Conservation (phyloP, 1,140 invertebrate species). For the Camponotus floridanus region DNA sequence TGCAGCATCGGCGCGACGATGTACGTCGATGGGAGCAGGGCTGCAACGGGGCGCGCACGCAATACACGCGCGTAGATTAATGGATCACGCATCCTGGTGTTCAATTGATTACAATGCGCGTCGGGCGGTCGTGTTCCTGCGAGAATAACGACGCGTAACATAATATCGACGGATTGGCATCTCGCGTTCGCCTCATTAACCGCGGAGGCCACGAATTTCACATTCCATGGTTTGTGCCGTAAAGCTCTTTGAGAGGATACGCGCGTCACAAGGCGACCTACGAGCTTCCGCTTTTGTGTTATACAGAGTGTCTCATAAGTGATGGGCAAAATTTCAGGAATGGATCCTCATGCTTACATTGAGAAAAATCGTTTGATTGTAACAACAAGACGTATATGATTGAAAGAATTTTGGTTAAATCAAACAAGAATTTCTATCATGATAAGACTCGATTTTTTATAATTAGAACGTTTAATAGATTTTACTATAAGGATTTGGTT, state of each 20-base stretch:
- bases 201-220: slow-evolving; percentile 56
- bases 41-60: slow-evolving; percentile 12
- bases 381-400: too few relatives aligned
- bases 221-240: slow-evolving; percentile 43
- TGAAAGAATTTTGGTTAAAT: too few relatives aligned
- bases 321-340: too few relatives aligned
- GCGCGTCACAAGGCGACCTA: not conserved
- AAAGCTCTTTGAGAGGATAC: not conserved
- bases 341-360: too few relatives aligned
- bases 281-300: not conserved
- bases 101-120: slow-evolving; percentile 72
- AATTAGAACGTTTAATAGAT: too few relatives aligned
- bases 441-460: too few relatives aligned
- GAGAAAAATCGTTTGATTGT: too few relatives aligned
- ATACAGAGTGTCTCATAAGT: too few relatives aligned
- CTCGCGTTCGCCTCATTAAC: slow-evolving; percentile 73
- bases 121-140: slow-evolving; percentile 62
- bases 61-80: slow-evolving; percentile 62
- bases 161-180: slow-evolving; percentile 78
- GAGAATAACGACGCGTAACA: slow-evolving; percentile 73
- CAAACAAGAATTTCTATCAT: too few relatives aligned
- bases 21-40: slow-evolving; percentile 1
- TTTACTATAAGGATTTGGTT: too few relatives aligned
- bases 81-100: slow-evolving; percentile 63
- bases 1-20: slow-evolving; percentile 44